Evolutionary conservation across 2,113 vertebrate species (phyloP), one percentile per base, ranked within the genome.

Genomic region (Albula goreensis): DNA sequence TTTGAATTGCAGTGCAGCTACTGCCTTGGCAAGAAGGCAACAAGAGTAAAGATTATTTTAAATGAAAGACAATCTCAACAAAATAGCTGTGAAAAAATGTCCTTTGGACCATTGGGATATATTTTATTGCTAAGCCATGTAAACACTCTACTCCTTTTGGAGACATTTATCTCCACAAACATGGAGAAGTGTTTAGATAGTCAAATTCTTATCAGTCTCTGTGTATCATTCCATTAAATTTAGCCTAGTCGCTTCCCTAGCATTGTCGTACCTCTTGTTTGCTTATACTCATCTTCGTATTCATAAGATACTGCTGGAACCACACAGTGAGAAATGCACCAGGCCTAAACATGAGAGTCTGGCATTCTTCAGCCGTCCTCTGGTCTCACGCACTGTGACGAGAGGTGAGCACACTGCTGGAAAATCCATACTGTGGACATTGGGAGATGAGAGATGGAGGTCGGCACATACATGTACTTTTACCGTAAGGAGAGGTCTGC

Each of bases 271-370:
- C 78, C 7, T 17, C 25, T 15, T 49, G 41, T 79, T 49, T 50
- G 78, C 31, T 79, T 79, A 50, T 79, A 5, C 15, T 79, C 31
- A 48, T 79, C 31, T 49, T 17, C 41, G 5, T 79, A 41, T 78
- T 53, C 50, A 41, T 25, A 84, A 78, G 81, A 49, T 15, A 86
- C 50, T 52, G 10, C 56, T 66, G 51, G 4, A 10, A 80, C 52
- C 50, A 22, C 79, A 50, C 50, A 83, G 74, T 77, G 60, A 86
- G 79, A 87, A 49, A 49, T 25, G 52, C n/a, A 70, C 79, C 82
- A 87, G 86, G 70, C 85, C 63, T 85, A 66, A 85, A 83, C 77
- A 31, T 52, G 53, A 10, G 80, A 80, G 66, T 88, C 87, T 88
- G 82, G 78, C 63, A 86, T 81, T 70, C 87, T 51, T 89, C 84